A percentile compares a stretch with the other conserved stretches of the same genome.
Evolutionary conservation across 2,797 vertebrate species (phyloP).

Genomic region (Notamacropus eugenii): DNA sequence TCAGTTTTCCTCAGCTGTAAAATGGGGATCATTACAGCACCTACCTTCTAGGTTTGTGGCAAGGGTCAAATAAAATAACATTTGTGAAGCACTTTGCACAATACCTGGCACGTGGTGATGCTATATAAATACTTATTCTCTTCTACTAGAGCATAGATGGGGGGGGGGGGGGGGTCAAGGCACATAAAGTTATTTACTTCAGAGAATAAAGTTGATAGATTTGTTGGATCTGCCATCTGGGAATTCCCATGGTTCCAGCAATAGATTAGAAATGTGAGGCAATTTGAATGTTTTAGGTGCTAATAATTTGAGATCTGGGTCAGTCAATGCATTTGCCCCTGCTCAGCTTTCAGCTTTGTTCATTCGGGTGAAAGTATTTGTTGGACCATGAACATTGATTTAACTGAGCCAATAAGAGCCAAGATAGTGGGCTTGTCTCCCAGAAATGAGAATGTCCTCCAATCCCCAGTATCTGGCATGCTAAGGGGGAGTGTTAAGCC

Average conservation of each 20-base stretch:
- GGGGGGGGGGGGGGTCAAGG: neutral
- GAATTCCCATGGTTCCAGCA: neutral
- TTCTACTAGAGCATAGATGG: neutral
- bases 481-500: neutral
- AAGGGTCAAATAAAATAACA: neutral
- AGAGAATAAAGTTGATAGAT: neutral
- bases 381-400: neutral
- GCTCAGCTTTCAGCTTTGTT: neutral
- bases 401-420: neutral
- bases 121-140: neutral
- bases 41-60: neutral
- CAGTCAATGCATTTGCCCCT: neutral
- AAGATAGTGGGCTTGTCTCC: neutral
- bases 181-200: neutral
- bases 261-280: neutral
- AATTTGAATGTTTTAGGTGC: neutral
- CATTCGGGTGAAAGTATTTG: neutral
- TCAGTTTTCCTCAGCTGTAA: neutral
- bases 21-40: neutral
- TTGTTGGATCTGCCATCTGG: neutral
- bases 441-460: neutral
- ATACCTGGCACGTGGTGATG: neutral
- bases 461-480: neutral
- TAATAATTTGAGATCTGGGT: neutral
- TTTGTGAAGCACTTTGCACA: neutral